Evolutionary conservation across 2,888 invertebrate genomes (phyloP), one percentile per base, ranked within the genome.

Genomic region (Strigamia crassipes): DNA sequence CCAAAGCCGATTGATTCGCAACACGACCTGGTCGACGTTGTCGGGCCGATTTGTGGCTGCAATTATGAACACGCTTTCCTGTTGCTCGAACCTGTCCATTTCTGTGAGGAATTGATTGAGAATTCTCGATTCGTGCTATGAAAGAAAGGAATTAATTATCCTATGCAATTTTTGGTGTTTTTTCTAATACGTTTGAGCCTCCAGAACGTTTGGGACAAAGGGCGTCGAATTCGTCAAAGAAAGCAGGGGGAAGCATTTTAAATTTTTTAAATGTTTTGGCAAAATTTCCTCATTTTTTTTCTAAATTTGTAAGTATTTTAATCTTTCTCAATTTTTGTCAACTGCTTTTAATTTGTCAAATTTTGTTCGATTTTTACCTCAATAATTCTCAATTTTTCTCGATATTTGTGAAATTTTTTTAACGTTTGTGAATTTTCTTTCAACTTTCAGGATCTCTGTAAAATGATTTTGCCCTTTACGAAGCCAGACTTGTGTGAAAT

Each of bases 1-100:
- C 87, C 96, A 97, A 83, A 98, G 90, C 84, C 98, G 92, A 0
- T 99, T 99, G 0, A 94, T 94, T 86, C 96, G 90, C 83, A 99
- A 88, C 56, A 99, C 93, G 0, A 99, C 99, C 3, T 97, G 95
- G n/a, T 99, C 99, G 86, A 99, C 95, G 88, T 94, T 92, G 87
- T 99, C 97, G 0, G 99, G 99, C 38, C 99, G 91, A 89, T 99
- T 99, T 0, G 99, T 99, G 0, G 99, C 99, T 8, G 97, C 99
- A 27, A 99, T 90, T 82, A 99, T 92, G 0, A 94, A 94, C 0
- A 99, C 97, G 85, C 95, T 92, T 81, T 92, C 91, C 78, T 97
- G 88, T 0, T 94, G 92, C 6, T 0, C 78, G 0, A 99, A 92
- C 3, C 99, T 99, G 89, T 99, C 99, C 84, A 99, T 89, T 90